Base-by-base conservation (phyloP, 2,888 invertebrate species). In the Aricia artaxerxes region DNA sequence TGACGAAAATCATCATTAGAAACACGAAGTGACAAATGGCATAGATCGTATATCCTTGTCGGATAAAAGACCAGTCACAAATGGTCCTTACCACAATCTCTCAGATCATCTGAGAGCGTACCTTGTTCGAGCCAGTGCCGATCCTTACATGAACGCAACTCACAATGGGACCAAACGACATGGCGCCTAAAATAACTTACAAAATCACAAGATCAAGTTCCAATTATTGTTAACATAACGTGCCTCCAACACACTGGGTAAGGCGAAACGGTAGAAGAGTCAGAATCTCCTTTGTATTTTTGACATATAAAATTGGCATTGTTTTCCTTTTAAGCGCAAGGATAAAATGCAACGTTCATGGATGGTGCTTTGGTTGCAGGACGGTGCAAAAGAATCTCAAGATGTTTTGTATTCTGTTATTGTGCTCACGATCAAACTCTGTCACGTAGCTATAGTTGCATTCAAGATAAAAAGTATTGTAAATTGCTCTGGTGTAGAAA, bases 291-390 rank as follows among this genome's bases (percentile, higher is more conserved):
- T 69, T 69, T 69, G 69, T 69, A 64, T 73, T 69, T 64, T 60
- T 73, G n/a, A 77, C 83, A 83, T 85, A 89, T 91, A 94, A 94
- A 94, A 94, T 94, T 94, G 92, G 93, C 94, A 94, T 93, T 94
- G 83, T 94, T 94, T 94, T 94, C 93, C 93, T 89, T 75, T 24
- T 85, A 93, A 92, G 93, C 92, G 86, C 53, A 90, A 90, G 90
- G 85, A 87, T 87, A 87, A 89, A 89, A 90, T 88, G 89, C 88
- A 89, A 90, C 87, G 85, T 88, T 89, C 84, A 89, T 87, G 91
- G 89, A 90, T 85, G 84, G 93, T 94, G 94, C 93, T 85, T 88
- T 90, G 90, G 90, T 92, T 90, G 91, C 91, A 88, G 91, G 89
- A 87, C 86, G 86, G 94, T 93, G 94, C 94, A 92, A 92, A 90